Evolutionary conservation across 2,797 vertebrate species (phyloP), one percentile per base, ranked within the genome.

Genomic region (Hyperoplus immaculatus): DNA sequence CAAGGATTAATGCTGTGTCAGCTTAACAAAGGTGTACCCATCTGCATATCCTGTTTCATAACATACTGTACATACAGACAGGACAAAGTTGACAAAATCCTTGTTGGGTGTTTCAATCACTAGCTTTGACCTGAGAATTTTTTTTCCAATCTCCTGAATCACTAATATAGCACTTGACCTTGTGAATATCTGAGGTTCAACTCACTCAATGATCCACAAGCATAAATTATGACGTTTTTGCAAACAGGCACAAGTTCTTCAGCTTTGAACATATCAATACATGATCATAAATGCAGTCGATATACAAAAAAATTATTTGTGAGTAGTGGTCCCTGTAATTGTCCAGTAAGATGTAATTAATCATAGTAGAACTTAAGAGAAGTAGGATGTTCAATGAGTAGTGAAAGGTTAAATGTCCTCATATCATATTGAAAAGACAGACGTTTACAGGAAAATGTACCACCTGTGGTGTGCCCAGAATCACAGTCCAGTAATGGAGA

Each of bases 211-310:
- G 14, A 83, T 75, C 64, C 81, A 87, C 77, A 80, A 83, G 69
- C 71, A 85, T 81, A 69, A 89, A 82, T 76, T 95, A 95, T 95
- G 93, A 95, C 21, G 15, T 95, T 95, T 96, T 92, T 96, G 94
- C 96, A 97, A 97, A 87, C 96, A 96, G 96, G 97, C 96, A 97
- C 94, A 94, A 92, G 84, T 90, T 93, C 56, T 84, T 96, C 93
- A 96, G 95, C 95, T 96, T 97, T 96, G 94, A 98, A 97, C 96
- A 96, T 96, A 97, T 96, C 93, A 95, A 97, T 96, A 97, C 95
- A 96, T 95, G 95, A 96, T 96, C 81, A 96, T 95, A 93, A 92
- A 92, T 95, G 94, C 94, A 95, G 77, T 75, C 68, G 16, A 53
- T 95, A 94, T 95, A 95, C 93, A 95, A 93, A 88, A 94, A 72